Evolutionary conservation across 2,888 invertebrate species (phyloP).

Genomic region (Piscicola geometra): DNA sequence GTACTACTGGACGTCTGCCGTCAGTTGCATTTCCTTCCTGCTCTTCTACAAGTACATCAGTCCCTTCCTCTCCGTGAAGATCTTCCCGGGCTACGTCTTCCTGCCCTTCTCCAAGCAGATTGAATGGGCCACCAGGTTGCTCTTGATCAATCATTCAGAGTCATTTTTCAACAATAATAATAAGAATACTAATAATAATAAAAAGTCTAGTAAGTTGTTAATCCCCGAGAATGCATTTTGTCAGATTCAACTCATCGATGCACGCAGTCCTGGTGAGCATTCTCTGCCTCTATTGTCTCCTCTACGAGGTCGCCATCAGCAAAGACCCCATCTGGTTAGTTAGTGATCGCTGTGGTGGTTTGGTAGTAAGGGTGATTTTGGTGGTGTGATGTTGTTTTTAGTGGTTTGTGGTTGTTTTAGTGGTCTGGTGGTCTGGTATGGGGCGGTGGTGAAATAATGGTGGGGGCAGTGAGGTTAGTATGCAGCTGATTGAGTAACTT

Average conservation of each 20-base stretch:
- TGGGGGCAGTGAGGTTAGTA: no score
- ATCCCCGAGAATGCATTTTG: conserved; percentile 35
- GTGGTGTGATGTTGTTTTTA: neutral
- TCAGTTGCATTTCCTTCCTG: conserved; percentile 48
- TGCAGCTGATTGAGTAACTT: no score
- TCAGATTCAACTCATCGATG: conserved; percentile 50
- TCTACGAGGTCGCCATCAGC: conserved; percentile 47
- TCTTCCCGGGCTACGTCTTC: conserved; percentile 45
- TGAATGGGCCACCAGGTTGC: conserved; percentile 50
- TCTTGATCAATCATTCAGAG: conserved; percentile 19
- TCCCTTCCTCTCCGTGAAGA: conserved; percentile 46
- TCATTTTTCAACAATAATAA: neutral
- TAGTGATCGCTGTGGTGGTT: no score
- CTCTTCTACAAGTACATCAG: conserved; percentile 48
- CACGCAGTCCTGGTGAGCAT: conserved; percentile 51
- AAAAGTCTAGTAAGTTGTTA: neutral
- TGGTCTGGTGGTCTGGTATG: no score
- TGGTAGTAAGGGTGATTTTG: no score
- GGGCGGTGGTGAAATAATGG: no score
- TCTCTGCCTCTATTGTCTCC: conserved; percentile 50
- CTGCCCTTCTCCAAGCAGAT: conserved; percentile 47
- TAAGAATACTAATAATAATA: neutral
- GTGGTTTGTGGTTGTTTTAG: conserved; percentile 17
- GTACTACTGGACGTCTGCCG: conserved; percentile 9
- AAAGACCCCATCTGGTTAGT: conserved; percentile 47